Conservation (phyloP, 2,797 vertebrate genomes). For the Premnoplex brunnescens region DNA sequence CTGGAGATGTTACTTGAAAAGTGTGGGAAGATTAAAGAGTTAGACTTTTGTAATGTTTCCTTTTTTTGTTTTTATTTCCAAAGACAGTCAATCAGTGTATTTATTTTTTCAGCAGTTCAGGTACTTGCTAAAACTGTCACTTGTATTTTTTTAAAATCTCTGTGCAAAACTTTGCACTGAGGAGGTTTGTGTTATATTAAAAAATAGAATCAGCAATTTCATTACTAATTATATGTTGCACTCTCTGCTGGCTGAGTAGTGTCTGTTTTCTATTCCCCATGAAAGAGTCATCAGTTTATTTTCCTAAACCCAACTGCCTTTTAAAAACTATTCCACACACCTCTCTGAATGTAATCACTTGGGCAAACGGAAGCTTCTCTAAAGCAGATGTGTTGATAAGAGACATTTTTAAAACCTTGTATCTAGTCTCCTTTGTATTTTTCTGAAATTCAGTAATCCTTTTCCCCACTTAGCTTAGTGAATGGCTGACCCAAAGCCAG, state of each 20-base stretch:
- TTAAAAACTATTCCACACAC: not conserved
- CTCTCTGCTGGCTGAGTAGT: not conserved
- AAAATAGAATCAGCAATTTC: not conserved
- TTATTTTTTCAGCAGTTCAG: not conserved
- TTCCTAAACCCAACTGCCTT: not conserved
- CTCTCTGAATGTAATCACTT: not conserved
- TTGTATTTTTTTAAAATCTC: not conserved
- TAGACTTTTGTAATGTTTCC: not conserved
- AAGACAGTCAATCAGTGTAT: not conserved
- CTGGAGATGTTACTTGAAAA: not conserved
- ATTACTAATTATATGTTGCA: not conserved
- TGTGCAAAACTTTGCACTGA: not conserved
- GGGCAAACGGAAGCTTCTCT: slow-evolving; percentile 24
- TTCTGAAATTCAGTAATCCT: slow-evolving; percentile 61
- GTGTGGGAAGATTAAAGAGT: not conserved
- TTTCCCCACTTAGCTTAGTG: slow-evolving; percentile 39
- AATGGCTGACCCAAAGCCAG: slow-evolving; percentile 55
- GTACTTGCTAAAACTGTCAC: not conserved
- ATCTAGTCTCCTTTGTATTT: slow-evolving; percentile 51
- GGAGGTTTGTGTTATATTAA: not conserved
- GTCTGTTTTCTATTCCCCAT: not conserved
- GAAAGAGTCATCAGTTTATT: not conserved
- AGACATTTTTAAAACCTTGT: slow-evolving; percentile 18
- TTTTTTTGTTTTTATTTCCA: not conserved
- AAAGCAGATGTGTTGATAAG: slow-evolving; percentile 43